Conservation (phyloP, 2,888 invertebrate genomes). For the Didymodactylos carnosus region DNA sequence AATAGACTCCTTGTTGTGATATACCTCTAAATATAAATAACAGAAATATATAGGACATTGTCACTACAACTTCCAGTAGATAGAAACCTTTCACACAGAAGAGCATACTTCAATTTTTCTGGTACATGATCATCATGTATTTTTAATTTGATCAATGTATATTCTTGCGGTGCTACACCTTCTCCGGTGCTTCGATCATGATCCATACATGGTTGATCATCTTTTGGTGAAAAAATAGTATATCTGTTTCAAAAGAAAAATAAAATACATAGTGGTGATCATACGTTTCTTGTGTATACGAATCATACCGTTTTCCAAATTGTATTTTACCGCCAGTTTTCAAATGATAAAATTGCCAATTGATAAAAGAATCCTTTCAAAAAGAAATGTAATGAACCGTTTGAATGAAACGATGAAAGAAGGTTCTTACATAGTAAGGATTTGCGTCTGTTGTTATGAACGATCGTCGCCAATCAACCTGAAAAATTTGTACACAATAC, state of each 20-base stretch:
- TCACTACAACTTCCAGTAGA: background rate
- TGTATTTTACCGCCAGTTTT: slow-evolving; percentile 68
- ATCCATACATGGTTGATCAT: slow-evolving; percentile 98
- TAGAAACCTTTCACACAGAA: background rate
- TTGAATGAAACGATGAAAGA: too few relatives aligned
- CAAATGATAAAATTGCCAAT: slow-evolving; percentile 79
- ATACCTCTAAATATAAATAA: background rate
- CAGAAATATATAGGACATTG: background rate
- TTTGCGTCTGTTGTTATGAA: slow-evolving; percentile 95
- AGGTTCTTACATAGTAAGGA: slow-evolving; percentile 79
- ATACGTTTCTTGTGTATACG: slow-evolving; percentile 33
- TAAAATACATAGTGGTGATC: background rate
- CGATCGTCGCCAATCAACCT: slow-evolving; percentile 88
- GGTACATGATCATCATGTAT: slow-evolving; percentile 17
- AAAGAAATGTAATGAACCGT: too few relatives aligned
- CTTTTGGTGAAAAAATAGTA: slow-evolving; percentile 81
- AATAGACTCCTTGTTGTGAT: slow-evolving; percentile 39
- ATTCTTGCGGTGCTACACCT: slow-evolving; percentile 93
- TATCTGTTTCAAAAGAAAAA: slow-evolving; percentile 36
- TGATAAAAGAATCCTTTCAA: slow-evolving; percentile 91
- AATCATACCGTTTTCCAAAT: slow-evolving; percentile 59
- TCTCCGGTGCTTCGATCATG: slow-evolving; percentile 87
- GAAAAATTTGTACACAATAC: background rate
- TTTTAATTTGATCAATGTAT: slow-evolving; percentile 82
- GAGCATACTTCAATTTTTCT: slow-evolving; percentile 1